A percentile compares a stretch with the other conserved stretches of the same genome.
Evolutionary conservation across 2,797 vertebrate species (phyloP).

Genomic region (Salmo trutta): DNA sequence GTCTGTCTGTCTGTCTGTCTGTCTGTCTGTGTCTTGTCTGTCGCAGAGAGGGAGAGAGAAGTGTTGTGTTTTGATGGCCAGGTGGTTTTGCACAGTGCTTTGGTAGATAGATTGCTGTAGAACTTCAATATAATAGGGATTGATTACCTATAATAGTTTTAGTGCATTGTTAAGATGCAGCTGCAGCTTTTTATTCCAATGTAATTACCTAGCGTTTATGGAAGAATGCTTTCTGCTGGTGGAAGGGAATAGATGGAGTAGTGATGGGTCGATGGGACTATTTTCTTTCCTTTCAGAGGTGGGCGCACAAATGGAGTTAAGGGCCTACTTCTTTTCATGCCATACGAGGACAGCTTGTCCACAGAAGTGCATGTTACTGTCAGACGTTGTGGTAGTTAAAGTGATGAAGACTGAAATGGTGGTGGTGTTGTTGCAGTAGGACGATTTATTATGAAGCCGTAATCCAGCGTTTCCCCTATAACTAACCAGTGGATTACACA

Average conservation of each 20-base stretch:
- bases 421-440: background rate
- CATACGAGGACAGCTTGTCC: background rate
- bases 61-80: constrained; percentile 30
- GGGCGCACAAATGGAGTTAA: background rate
- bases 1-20: background rate
- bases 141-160: constrained; percentile 48
- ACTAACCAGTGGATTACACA: no score
- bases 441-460: background rate
- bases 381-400: background rate
- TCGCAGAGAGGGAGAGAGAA: background rate
- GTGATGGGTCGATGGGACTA: constrained; percentile 38
- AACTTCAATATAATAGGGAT: constrained; percentile 44
- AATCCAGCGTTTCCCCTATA: no score
- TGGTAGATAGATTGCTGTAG: constrained; percentile 53
- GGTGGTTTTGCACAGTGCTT: constrained; percentile 34
- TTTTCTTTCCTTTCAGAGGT: constrained; percentile 19
- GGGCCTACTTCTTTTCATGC: background rate
- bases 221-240: background rate
- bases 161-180: constrained; percentile 10
- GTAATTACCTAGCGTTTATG: constrained; percentile 20
- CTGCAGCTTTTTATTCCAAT: constrained; percentile 10
- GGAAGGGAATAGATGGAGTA: constrained; percentile 19
- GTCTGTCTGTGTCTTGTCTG: background rate
- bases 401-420: no score
- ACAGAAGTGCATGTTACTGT: background rate